These are phyloP conservation scores for Octomys mimax DNA, from an alignment of 2,797 vertebrate species.

Conservation along the genomic window DNA sequence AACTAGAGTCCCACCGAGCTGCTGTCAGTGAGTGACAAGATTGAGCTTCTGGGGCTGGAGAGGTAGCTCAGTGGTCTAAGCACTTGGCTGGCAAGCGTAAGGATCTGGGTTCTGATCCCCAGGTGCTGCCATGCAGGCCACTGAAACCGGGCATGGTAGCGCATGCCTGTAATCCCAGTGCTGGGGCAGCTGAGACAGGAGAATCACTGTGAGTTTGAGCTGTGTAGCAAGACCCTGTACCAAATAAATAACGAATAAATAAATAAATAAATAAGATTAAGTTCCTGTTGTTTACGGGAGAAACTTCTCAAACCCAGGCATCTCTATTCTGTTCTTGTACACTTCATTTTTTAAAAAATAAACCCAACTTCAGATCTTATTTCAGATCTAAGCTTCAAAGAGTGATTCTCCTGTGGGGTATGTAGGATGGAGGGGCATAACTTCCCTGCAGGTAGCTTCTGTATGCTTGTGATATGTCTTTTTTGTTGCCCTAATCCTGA, in stretches of 20 bases:
- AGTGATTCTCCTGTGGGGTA: no score
- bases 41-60: neutral
- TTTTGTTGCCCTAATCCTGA: neutral
- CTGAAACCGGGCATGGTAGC: no score
- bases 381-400: neutral
- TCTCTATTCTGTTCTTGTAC: neutral
- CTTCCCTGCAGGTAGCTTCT: neutral
- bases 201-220: no score
- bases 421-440: neutral
- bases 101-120: no score
- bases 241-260: no score
- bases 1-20: neutral
- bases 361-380: neutral
- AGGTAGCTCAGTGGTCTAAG: no score
- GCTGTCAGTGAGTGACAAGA: neutral
- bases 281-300: neutral
- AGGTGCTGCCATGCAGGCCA: no score
- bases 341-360: neutral
- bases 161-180: no score
- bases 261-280: neutral
- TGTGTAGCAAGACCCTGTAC: no score
- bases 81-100: no score
- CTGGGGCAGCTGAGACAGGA: no score
- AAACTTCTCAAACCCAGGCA: slow-evolving; percentile 14
- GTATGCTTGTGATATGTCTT: neutral